These are phyloP conservation scores for Noctua janthina DNA, from an alignment of 2,888 invertebrate genomes.

Conservation along the genomic window DNA sequence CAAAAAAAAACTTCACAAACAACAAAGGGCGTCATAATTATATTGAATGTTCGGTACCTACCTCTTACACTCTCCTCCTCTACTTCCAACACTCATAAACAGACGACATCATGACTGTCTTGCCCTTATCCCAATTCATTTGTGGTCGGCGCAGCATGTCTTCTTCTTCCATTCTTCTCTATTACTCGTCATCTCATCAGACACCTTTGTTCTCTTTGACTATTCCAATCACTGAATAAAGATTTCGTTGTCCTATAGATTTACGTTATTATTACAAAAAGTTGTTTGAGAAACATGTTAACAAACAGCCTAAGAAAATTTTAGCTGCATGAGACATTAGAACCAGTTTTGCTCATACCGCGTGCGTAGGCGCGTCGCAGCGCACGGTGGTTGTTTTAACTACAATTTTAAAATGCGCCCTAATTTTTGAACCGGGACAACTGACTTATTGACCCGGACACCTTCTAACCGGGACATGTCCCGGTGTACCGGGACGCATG, in stretches of 20 bases:
- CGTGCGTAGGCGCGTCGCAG: neutral
- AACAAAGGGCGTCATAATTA: too few species aligned
- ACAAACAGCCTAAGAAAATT: neutral
- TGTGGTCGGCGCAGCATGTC: too few species aligned
- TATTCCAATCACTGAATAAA: neutral
- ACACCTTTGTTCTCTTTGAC: too few species aligned
- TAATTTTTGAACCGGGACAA: too few species aligned
- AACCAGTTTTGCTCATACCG: constrained; percentile 8
- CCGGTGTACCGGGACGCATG: too few species aligned
- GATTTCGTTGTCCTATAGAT: neutral
- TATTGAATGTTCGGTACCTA: neutral
- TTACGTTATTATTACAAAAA: neutral
- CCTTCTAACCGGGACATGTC: too few species aligned
- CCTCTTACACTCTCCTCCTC: neutral
- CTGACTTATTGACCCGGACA: too few species aligned
- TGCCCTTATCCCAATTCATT: too few species aligned
- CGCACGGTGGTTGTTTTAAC: neutral
- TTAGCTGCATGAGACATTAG: neutral
- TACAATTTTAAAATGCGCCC: too few species aligned
- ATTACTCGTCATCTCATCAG: too few species aligned
- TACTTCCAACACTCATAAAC: neutral
- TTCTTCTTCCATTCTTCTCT: too few species aligned
- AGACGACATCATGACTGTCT: too few species aligned
- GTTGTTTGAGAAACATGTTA: neutral
- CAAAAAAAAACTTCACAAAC: neutral